phyloP scores from a whole-genome alignment of 2,113 vertebrate genomes.

The Crotalus helleri region DNA sequence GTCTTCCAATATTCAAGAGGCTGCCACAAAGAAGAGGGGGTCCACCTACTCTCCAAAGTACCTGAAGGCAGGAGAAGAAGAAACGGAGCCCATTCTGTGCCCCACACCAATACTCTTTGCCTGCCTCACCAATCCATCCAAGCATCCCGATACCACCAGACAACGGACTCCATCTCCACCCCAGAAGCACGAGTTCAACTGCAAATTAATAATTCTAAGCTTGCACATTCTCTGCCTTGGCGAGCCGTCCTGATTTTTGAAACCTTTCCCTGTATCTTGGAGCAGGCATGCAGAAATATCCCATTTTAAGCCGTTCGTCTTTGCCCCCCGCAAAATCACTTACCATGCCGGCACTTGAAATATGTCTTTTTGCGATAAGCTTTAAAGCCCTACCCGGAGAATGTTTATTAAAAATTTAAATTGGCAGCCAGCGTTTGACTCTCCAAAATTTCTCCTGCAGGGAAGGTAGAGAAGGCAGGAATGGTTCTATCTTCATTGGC shows the following conservation, averaged over 20 bases:
- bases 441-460: conserved; percentile 45
- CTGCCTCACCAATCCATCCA: neutral
- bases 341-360: conserved; percentile 63
- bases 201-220: conserved; percentile 56
- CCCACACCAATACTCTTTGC: neutral
- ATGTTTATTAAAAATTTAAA: conserved; percentile 73
- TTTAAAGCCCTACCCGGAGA: conserved; percentile 66
- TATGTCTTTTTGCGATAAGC: conserved; percentile 70
- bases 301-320: conserved; percentile 60
- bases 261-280: conserved; percentile 53
- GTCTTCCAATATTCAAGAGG: no score
- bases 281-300: conserved; percentile 66
- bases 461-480: neutral
- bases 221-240: conserved; percentile 35
- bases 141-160: neutral
- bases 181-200: conserved; percentile 24
- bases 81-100: neutral
- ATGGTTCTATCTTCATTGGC: conserved; percentile 29
- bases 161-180: conserved; percentile 1
- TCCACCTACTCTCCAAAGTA: no score
- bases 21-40: no score
- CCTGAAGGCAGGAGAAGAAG: no score
- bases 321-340: conserved; percentile 55
- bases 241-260: conserved; percentile 35
- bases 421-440: conserved; percentile 52